Evolutionary conservation across 2,797 vertebrate genomes (phyloP), one percentile per base, ranked within the genome.

Genomic region (Anisognathus igniventris): DNA sequence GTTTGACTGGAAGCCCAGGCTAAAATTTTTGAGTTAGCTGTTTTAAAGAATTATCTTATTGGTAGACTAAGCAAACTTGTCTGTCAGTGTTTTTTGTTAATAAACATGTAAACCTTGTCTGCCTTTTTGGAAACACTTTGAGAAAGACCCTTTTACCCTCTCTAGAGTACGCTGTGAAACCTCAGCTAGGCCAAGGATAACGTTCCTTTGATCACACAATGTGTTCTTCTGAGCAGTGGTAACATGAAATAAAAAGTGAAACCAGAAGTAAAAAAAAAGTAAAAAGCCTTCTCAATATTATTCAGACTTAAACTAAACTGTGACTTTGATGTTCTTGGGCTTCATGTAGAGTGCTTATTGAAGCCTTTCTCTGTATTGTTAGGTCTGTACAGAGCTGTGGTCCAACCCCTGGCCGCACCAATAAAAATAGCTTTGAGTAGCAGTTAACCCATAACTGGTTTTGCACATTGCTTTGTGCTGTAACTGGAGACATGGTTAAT

Each of bases 51-150:
- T 19, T 35, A 18, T 84, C 25, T 60, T 70, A 27, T 28, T 90
- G 62, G 42, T 88, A 96, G 91, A 90, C 87, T 93, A 92, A 95
- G 77, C 86, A 88, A 88, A 84, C 54, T 84, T 66, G 40, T 67
- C 12, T 70, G 3, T 84, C 54, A 64, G n/a, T 45, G 60, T 9
- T 37, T 73, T 57, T 42, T 82, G 31, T 83, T 54, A 60, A 18
- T 86, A 91, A 92, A 88, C 30, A 40, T 30, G 18, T 27, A 67
- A 70, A 25, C 19, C 25, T 48, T 33, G 22, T 51, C 22, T 88
- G 51, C 25, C 4, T 86, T 65, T 83, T 66, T 71, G 37, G 74
- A 73, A 76, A 31, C 12, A 14, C 40, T 88, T 62, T n/a, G 66
- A 42, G 86, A 70, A 70, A 23, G 47, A 24, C 14, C 30, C 4